A percentile compares a stretch with the other conserved stretches of the same genome.
Evolutionary conservation across 2,113 vertebrate species (phyloP).

Genomic region (Mohoua ochrocephala): DNA sequence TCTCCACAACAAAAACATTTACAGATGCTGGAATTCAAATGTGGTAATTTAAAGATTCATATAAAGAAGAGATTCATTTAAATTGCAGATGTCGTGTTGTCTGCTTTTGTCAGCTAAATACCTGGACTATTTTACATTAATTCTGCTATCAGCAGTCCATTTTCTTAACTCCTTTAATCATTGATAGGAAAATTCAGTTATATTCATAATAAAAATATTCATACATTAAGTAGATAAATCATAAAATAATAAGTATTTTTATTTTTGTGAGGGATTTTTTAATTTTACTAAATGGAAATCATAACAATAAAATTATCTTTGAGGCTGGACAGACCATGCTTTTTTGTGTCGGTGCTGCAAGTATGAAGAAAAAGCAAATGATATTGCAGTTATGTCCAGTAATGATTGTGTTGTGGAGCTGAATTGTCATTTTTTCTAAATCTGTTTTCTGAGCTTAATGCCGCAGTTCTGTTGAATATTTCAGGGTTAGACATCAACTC

Average conservation of each 20-base stretch:
- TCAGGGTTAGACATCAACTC: background rate
- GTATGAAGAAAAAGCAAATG: background rate
- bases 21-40: background rate
- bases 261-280: background rate
- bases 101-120: background rate
- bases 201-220: background rate
- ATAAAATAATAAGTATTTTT: background rate
- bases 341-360: background rate
- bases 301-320: background rate
- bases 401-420: background rate
- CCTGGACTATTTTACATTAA: background rate
- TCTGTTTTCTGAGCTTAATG: background rate
- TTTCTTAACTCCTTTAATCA: background rate
- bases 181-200: background rate
- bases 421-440: background rate
- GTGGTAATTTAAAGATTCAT: background rate
- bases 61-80: background rate
- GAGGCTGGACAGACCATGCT: background rate
- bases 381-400: background rate
- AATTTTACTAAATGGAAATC: background rate
- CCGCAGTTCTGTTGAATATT: background rate
- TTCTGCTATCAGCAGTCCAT: background rate
- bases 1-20: background rate
- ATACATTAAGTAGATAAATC: background rate
- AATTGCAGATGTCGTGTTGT: background rate